Percentiles rank a stretch among this genome's conserved stretches.
Evolutionary conservation across 2,113 vertebrate genomes (phyloP).

Genomic region (Leuciscus idus): DNA sequence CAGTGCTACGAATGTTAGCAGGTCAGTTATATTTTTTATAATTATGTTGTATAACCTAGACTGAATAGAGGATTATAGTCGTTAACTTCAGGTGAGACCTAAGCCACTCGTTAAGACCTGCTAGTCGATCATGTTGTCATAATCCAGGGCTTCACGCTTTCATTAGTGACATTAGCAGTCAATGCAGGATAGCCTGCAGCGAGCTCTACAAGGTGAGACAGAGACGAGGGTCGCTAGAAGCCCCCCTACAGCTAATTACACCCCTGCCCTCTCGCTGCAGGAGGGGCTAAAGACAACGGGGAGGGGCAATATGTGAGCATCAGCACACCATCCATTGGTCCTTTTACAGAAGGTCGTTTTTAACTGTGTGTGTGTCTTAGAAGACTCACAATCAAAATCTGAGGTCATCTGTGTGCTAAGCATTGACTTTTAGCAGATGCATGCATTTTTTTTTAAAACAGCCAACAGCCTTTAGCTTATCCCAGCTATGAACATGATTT

Average conservation of each 20-base stretch:
- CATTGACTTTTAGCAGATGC: background rate
- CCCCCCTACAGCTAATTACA: constrained; percentile 52
- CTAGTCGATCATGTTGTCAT: constrained; percentile 45
- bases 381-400: background rate
- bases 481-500: too few relatives aligned
- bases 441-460: background rate
- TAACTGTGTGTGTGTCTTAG: background rate
- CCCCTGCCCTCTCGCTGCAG: constrained; percentile 32
- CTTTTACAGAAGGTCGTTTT: background rate
- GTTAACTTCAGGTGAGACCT: constrained; percentile 22
- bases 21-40: background rate
- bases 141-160: constrained; percentile 36
- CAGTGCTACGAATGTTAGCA: background rate
- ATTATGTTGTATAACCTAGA: constrained; percentile 22
- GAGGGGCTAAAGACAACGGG: background rate
- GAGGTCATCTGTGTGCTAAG: background rate
- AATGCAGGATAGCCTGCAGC: constrained; percentile 53
- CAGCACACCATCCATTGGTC: constrained; percentile 27
- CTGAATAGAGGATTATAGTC: constrained; percentile 16
- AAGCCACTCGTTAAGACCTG: constrained; percentile 20
- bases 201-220: constrained; percentile 55
- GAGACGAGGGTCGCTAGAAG: constrained; percentile 52
- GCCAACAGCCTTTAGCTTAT: too few relatives aligned
- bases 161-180: constrained; percentile 59
- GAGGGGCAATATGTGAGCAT: constrained; percentile 18